phyloP scores from a whole-genome alignment of 1,140 invertebrate genomes.

The Maconellicoccus hirsutus region DNA sequence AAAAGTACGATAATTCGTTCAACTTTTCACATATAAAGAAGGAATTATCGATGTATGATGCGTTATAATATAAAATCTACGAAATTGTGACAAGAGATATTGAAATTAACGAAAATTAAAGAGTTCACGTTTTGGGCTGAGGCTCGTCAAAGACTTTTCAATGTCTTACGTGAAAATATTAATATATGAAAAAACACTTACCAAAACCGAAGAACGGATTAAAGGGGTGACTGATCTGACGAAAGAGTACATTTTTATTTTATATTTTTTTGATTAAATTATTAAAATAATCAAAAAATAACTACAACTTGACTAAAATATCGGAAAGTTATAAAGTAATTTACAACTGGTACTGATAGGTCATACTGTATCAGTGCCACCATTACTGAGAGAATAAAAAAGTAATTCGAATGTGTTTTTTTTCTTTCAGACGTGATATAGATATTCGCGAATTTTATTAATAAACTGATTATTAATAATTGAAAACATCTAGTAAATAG shows the following conservation, averaged over 20 bases:
- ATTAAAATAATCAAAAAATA: not conserved
- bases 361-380: not conserved
- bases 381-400: not conserved
- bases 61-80: no score
- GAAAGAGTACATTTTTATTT: slow-evolving; percentile 56
- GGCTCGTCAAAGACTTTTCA: no score
- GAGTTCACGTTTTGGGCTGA: no score
- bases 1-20: no score
- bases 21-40: slow-evolving; percentile 38
- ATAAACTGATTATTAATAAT: no score
- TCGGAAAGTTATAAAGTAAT: not conserved
- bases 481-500: no score
- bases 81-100: no score
- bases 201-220: slow-evolving; percentile 57
- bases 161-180: no score
- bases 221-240: slow-evolving; percentile 61
- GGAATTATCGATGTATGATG: slow-evolving; percentile 41
- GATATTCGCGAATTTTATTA: no score
- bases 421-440: no score
- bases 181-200: not conserved
- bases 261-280: not conserved
- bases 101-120: not conserved
- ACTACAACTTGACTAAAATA: not conserved
- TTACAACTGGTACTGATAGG: not conserved
- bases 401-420: no score